A percentile compares a stretch with the other conserved stretches of the same genome.
These are phyloP conservation scores for Pyrgus malvae DNA, from an alignment of 2,888 invertebrate species.

Conservation along the genomic window DNA sequence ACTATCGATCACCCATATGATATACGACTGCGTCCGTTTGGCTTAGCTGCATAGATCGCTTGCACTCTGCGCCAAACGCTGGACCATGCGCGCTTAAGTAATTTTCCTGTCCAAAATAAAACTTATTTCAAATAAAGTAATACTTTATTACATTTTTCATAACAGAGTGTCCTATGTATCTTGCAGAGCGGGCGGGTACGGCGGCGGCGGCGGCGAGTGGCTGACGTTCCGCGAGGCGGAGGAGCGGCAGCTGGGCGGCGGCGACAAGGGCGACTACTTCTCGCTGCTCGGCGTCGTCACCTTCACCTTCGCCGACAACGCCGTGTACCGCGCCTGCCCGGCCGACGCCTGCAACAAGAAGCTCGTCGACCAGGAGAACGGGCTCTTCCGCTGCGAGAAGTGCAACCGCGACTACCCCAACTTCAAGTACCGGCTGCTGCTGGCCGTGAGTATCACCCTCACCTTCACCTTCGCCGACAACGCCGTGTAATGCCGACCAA, in stretches of 20 bases:
- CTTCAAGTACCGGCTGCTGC: conserved; percentile 92
- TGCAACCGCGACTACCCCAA: conserved; percentile 92
- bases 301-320: conserved; percentile 90
- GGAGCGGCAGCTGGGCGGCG: conserved; percentile 85
- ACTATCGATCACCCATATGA: too few species aligned
- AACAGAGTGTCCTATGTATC: background rate
- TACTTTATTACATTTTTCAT: too few species aligned
- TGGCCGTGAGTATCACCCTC: conserved; percentile 88
- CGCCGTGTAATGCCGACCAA: conserved; percentile 88
- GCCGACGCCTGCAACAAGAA: conserved; percentile 96
- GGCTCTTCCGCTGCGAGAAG: conserved; percentile 96
- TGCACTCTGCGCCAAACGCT: too few species aligned
- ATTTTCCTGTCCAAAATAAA: too few species aligned
- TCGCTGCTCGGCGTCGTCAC: conserved; percentile 89
- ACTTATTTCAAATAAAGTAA: too few species aligned
- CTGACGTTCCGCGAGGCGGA: conserved; percentile 89
- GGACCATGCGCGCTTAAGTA: too few species aligned
- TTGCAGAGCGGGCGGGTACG: conserved; percentile 61
- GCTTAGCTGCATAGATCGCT: too few species aligned
- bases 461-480: conserved; percentile 91
- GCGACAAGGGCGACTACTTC: conserved; percentile 92
- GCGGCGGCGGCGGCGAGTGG: conserved; percentile 84
- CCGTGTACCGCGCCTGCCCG: conserved; percentile 96
- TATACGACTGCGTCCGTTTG: too few species aligned
- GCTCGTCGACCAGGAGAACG: conserved; percentile 92